Conservation (phyloP, 53 echinoderm and acorn worm genomes). For the Antedon mediterranea region DNA sequence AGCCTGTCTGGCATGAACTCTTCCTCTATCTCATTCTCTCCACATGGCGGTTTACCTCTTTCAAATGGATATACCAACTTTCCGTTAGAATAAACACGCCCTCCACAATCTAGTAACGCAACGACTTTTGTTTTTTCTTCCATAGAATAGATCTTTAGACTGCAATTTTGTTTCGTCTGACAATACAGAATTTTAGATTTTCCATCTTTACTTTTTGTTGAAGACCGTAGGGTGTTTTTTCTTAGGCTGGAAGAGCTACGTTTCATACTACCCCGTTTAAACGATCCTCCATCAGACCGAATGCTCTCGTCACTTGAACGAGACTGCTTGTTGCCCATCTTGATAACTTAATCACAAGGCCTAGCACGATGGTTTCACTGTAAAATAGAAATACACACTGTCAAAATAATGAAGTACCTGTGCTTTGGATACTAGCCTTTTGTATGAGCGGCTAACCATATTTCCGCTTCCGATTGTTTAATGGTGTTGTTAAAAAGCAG, state of each 20-base stretch:
- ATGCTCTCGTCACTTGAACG: neutral
- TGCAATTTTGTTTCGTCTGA: constrained; percentile 82
- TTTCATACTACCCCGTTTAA: neutral
- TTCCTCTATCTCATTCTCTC: constrained; percentile 2
- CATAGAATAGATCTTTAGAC: constrained; percentile 75
- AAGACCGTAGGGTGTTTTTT: neutral
- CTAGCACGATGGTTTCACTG: neutral
- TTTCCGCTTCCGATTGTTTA: neutral
- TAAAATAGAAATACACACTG: neutral
- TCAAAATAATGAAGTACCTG: neutral
- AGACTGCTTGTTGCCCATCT: neutral
- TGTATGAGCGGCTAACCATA: neutral
- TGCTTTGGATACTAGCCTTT: no score
- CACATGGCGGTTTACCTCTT: constrained; percentile 11
- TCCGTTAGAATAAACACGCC: constrained; percentile 86
- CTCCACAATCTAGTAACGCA: constrained; percentile 82
- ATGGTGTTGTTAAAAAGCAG: no score
- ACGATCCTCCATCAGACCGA: neutral
- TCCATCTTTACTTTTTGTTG: neutral
- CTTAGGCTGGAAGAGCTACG: neutral
- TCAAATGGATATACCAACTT: constrained; percentile 88
- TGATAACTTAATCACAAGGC: neutral
- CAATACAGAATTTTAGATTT: constrained; percentile 78
- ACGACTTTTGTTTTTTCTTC: constrained; percentile 46
- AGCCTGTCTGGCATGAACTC: constrained; percentile 32